Evolutionary conservation across 2,113 vertebrate species (phyloP).

Genomic region (rabbit (Oryctolagus cuniculus)): DNA sequence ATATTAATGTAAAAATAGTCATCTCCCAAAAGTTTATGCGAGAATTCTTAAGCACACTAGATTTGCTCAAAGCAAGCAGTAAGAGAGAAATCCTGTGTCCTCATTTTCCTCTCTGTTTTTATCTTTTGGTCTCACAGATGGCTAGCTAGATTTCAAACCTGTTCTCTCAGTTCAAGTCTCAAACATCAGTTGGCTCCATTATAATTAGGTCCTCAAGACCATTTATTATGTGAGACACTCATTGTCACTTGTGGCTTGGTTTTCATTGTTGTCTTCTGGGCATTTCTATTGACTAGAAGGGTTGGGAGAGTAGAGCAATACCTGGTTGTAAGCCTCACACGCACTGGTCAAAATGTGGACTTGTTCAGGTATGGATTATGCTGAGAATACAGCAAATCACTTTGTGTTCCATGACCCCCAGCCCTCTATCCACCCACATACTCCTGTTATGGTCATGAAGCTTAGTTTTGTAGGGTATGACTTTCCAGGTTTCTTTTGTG

Average conservation of each 20-base stretch:
- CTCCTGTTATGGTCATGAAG: background rate
- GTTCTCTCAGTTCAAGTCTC: background rate
- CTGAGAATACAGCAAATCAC: background rate
- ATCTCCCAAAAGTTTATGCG: background rate
- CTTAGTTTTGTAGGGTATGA: background rate
- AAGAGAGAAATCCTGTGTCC: background rate
- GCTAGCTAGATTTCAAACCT: background rate
- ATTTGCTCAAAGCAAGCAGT: constrained; percentile 8
- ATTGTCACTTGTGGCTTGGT: background rate
- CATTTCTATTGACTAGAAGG: background rate
- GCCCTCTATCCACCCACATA: background rate
- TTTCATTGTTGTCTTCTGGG: background rate
- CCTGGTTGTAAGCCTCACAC: background rate
- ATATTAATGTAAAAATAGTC: background rate
- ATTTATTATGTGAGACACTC: background rate
- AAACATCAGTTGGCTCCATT: background rate
- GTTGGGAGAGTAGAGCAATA: background rate
- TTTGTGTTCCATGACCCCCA: background rate
- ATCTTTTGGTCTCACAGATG: background rate
- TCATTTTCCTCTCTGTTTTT: background rate
- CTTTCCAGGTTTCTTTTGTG: background rate
- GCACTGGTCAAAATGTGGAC: background rate
- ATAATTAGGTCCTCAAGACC: background rate
- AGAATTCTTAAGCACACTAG: background rate
- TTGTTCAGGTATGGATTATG: background rate